Conservation (phyloP, 2,113 vertebrate species). For the Otocyon megalotis region DNA sequence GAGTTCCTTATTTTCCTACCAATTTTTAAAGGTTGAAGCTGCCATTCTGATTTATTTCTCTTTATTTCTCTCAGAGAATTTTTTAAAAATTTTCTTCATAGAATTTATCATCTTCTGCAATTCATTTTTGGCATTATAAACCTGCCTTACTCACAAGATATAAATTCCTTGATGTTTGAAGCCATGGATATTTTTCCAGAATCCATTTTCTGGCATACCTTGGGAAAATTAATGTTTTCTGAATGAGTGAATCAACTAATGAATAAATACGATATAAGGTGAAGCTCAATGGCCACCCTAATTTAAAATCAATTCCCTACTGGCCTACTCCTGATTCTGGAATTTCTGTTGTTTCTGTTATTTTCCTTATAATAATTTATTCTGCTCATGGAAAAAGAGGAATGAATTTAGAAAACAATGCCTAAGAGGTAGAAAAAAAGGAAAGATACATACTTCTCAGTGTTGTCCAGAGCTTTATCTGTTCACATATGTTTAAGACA, state of each 20-base stretch:
- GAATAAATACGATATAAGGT: not conserved
- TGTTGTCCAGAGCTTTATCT: not conserved
- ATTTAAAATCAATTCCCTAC: not conserved
- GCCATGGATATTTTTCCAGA: not conserved
- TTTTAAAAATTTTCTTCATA: not conserved
- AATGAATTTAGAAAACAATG: not conserved
- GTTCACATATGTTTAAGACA: not conserved
- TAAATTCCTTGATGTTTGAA: not conserved
- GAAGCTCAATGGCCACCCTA: not conserved
- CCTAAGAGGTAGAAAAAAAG: not conserved
- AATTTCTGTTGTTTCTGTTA: not conserved
- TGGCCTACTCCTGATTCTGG: not conserved
- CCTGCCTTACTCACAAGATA: not conserved
- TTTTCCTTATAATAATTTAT: not conserved
- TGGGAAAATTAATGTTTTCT: not conserved
- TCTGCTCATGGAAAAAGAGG: not conserved
- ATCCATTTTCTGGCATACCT: too few relatives aligned
- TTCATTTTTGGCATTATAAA: not conserved
- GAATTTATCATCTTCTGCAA: not conserved
- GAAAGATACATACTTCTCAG: not conserved
- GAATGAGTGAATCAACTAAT: not conserved
- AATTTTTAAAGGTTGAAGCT: not conserved
- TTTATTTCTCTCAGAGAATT: not conserved
- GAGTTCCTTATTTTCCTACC: not conserved
- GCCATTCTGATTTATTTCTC: not conserved